phyloP scores from a whole-genome alignment of 2,888 invertebrate species.

The Pardosa pseudoannulata region DNA sequence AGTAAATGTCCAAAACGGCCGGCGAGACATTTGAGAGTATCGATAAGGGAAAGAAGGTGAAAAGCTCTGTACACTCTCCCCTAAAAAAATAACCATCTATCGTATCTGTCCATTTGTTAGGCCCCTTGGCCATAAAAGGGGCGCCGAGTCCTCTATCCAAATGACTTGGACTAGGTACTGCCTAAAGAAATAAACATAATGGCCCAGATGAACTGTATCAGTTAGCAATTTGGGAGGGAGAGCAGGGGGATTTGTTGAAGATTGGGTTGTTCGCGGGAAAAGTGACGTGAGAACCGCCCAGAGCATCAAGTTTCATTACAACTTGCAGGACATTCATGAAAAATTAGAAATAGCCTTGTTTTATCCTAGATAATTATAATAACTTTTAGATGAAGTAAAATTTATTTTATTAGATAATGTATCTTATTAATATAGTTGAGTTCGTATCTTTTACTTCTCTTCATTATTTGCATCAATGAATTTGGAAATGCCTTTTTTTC shows the following conservation, averaged over 20 bases:
- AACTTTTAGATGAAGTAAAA: too few relatives aligned
- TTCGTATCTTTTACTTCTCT: too few relatives aligned
- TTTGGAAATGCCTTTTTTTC: too few relatives aligned
- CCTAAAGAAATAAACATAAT: constrained; percentile 52
- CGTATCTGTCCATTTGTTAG: neutral
- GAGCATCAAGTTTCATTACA: too few relatives aligned
- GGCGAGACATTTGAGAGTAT: neutral
- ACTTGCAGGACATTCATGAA: too few relatives aligned
- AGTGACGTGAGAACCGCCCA: constrained; percentile 3
- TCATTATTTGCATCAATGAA: too few relatives aligned
- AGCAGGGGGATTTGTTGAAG: neutral
- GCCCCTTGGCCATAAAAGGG: constrained; percentile 42
- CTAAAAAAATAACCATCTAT: neutral
- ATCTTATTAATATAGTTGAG: too few relatives aligned
- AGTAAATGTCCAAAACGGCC: neutral
- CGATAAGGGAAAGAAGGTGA: neutral
- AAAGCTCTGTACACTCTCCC: neutral
- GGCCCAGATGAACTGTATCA: constrained; percentile 66
- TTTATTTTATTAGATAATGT: too few relatives aligned
- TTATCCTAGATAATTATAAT: too few relatives aligned
- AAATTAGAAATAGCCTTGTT: too few relatives aligned
- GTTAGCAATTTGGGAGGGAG: constrained; percentile 33
- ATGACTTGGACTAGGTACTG: neutral
- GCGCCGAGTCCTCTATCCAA: constrained; percentile 1
- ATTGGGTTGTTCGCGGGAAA: neutral